Evolutionary conservation across 2,113 vertebrate species (phyloP).

Genomic region (Pelecanus crispus): DNA sequence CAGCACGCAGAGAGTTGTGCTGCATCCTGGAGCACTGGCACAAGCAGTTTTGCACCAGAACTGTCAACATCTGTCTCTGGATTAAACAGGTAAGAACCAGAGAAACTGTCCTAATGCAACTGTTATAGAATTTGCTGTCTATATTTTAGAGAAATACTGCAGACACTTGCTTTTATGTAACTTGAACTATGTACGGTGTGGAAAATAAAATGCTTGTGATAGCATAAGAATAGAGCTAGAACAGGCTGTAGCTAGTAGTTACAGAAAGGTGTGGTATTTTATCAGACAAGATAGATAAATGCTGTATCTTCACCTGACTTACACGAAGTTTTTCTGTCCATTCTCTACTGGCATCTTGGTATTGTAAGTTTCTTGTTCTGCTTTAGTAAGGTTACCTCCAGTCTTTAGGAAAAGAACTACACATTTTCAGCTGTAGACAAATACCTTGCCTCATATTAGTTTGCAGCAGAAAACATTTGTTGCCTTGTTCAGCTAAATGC

Average conservation of each 20-base stretch:
- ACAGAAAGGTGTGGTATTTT: neutral
- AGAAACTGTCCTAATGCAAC: neutral
- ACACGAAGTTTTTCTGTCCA: neutral
- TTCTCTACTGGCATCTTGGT: neutral
- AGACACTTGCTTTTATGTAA: neutral
- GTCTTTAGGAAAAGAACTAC: neutral
- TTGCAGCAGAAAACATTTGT: neutral
- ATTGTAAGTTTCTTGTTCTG: neutral
- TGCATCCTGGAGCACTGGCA: constrained; percentile 4
- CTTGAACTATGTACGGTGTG: neutral
- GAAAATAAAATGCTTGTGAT: neutral
- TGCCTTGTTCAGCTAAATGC: neutral
- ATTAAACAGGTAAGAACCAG: constrained; percentile 40
- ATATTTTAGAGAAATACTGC: neutral
- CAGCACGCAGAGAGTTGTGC: neutral
- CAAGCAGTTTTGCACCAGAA: neutral
- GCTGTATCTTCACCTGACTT: neutral
- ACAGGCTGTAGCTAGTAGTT: no score
- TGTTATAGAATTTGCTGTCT: neutral
- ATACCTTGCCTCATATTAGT: neutral
- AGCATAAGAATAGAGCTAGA: no score
- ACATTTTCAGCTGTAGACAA: neutral
- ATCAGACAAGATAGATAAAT: neutral
- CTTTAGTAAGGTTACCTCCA: neutral
- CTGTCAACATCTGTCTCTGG: constrained; percentile 19